phyloP scores from a whole-genome alignment of 1,140 invertebrate species.

The Bradysia coprophila region DNA sequence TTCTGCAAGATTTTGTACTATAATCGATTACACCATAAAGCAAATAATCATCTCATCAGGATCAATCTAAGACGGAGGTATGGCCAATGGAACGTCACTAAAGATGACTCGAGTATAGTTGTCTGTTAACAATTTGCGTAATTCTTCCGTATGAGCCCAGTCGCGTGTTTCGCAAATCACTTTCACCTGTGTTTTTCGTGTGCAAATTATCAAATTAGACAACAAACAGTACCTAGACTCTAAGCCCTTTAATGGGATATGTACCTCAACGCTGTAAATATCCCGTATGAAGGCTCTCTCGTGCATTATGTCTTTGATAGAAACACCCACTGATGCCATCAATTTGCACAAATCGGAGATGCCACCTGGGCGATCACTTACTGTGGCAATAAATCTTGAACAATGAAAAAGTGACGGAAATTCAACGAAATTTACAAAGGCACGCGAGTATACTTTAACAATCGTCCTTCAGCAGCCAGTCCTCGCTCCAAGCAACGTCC shows the following conservation, averaged over 20 bases:
- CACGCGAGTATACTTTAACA: constrained; percentile 29
- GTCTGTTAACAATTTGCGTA: constrained; percentile 37
- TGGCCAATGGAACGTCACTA: constrained; percentile 17
- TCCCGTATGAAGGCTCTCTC: constrained; percentile 85
- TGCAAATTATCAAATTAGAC: constrained; percentile 61
- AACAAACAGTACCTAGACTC: constrained; percentile 57
- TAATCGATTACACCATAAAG: no score
- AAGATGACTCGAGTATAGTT: constrained; percentile 34
- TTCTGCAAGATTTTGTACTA: no score
- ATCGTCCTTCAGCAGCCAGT: constrained; percentile 14
- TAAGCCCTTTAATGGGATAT: constrained; percentile 11
- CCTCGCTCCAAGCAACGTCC: constrained; percentile 77
- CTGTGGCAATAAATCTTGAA: constrained; percentile 74
- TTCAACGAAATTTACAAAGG: not conserved
- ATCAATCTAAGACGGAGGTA: no score
- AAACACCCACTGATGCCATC: constrained; percentile 58
- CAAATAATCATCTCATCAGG: no score
- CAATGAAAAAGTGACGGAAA: no score
- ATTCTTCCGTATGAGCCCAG: constrained; percentile 46
- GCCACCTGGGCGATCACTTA: constrained; percentile 71
- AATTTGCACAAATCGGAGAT: constrained; percentile 70
- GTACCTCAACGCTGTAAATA: constrained; percentile 36
- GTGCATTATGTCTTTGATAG: constrained; percentile 87
- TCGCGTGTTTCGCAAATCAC: constrained; percentile 75
- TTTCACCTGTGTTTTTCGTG: constrained; percentile 41